A percentile compares a stretch with the other conserved stretches of the same genome.
phyloP scores from a whole-genome alignment of 1,140 invertebrate species.

The Trichonephila clavata region DNA sequence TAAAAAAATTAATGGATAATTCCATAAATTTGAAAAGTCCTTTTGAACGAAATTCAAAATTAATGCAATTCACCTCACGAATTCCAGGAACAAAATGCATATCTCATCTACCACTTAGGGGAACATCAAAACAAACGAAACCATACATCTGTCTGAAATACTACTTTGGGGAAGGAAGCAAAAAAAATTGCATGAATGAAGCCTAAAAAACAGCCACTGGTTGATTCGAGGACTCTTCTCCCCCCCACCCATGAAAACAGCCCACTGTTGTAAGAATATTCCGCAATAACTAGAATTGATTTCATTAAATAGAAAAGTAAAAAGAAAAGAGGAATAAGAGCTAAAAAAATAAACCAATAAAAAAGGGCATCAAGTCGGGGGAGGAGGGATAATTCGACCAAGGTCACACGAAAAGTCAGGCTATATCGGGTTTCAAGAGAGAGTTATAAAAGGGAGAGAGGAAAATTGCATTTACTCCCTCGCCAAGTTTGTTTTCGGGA shows the following conservation, averaged over 20 bases:
- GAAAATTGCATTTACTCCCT: not conserved
- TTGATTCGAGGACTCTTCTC: not conserved
- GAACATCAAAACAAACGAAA: no score
- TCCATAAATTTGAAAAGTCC: no score
- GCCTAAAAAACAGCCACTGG: not conserved
- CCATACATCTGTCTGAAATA: no score
- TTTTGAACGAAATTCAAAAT: no score
- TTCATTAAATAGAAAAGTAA: not conserved
- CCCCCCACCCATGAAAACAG: not conserved
- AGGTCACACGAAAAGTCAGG: slow-evolving; percentile 51
- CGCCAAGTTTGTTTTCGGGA: not conserved
- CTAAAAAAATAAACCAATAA: not conserved
- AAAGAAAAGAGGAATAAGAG: not conserved
- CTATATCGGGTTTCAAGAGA: slow-evolving; percentile 65
- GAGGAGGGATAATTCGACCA: slow-evolving; percentile 49
- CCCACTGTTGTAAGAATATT: not conserved
- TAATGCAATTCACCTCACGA: no score
- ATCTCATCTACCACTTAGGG: no score
- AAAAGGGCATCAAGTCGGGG: not conserved
- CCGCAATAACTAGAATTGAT: not conserved
- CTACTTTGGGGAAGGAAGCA: no score
- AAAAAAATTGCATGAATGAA: not conserved
- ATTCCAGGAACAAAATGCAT: no score
- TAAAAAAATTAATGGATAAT: no score
- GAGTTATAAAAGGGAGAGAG: not conserved